Conservation (phyloP, 1,140 invertebrate species). For the Drosophila pruinosa region DNA sequence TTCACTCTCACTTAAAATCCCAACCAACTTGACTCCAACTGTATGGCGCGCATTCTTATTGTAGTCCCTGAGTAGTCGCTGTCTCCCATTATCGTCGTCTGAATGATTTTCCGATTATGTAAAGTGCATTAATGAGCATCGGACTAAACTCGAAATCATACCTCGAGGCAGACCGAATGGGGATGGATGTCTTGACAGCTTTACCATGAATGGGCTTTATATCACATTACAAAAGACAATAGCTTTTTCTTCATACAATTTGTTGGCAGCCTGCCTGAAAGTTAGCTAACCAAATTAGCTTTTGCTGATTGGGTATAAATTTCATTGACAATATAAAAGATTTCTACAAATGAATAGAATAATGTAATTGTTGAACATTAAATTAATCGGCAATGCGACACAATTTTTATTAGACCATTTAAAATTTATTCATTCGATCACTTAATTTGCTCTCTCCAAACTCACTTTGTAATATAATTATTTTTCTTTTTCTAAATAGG, state of each 20-base stretch:
- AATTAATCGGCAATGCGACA: neutral
- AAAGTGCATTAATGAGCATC: constrained; percentile 78
- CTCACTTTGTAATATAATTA: neutral
- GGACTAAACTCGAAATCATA: constrained; percentile 41
- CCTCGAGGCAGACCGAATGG: constrained; percentile 42
- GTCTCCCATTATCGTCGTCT: constrained; percentile 45
- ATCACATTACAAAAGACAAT: constrained; percentile 73
- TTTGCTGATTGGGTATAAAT: constrained; percentile 41
- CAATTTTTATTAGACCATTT: neutral
- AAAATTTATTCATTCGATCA: neutral
- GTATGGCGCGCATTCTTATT: constrained; percentile 37
- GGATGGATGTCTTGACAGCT: constrained; percentile 42
- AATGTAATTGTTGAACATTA: constrained; percentile 3
- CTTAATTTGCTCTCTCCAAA: neutral
- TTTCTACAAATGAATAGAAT: neutral
- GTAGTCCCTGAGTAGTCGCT: constrained; percentile 29
- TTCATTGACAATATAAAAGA: constrained; percentile 28
- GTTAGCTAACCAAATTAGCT: constrained; percentile 32
- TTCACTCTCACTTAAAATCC: neutral
- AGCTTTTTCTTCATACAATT: constrained; percentile 13
- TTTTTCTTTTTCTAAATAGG: too few species aligned
- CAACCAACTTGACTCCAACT: constrained; percentile 7
- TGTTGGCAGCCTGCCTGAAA: constrained; percentile 20
- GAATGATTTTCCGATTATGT: constrained; percentile 79
- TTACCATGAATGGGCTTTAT: constrained; percentile 51